Evolutionary conservation across 64 coral and sea anemone species (phyloP).

Genomic region (Stichodactyla mertensii): DNA sequence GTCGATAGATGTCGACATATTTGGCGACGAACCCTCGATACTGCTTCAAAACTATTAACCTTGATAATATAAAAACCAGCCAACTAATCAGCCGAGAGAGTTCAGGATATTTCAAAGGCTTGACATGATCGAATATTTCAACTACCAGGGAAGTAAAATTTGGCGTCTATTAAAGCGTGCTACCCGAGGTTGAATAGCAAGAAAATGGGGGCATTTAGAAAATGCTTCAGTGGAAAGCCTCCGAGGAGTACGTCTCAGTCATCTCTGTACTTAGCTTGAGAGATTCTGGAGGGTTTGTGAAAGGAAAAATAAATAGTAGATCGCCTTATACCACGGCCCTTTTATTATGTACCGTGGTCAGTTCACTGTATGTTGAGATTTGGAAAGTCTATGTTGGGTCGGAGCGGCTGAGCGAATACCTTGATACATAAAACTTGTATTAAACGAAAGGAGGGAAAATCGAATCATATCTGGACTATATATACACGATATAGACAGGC

Average conservation of each 20-base stretch:
- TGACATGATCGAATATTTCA: constrained; percentile 9
- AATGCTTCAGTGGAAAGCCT: constrained; percentile 6
- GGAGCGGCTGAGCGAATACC: background rate
- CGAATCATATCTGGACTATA: background rate
- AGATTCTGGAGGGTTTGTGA: constrained; percentile 2
- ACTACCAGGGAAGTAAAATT: background rate
- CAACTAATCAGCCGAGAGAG: background rate
- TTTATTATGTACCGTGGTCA: background rate
- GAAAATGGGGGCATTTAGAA: background rate
- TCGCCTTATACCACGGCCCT: background rate
- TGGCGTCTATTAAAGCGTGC: background rate
- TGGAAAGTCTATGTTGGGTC: background rate
- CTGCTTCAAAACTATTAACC: constrained; percentile 9
- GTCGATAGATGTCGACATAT: constrained; percentile 18
- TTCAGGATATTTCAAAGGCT: background rate
- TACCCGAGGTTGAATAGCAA: background rate
- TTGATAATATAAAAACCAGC: background rate
- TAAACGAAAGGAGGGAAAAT: constrained; percentile 1
- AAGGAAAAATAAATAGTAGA: background rate
- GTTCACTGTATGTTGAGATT: background rate
- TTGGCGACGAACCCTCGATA: constrained; percentile 7
- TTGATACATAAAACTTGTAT: constrained; percentile 5
- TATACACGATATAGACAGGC: background rate
- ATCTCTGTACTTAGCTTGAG: background rate
- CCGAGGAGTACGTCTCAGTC: background rate